Percentiles rank a stretch among this genome's conserved stretches.
Conservation (phyloP, 2,888 invertebrate genomes). For the Cantharis rufa region DNA sequence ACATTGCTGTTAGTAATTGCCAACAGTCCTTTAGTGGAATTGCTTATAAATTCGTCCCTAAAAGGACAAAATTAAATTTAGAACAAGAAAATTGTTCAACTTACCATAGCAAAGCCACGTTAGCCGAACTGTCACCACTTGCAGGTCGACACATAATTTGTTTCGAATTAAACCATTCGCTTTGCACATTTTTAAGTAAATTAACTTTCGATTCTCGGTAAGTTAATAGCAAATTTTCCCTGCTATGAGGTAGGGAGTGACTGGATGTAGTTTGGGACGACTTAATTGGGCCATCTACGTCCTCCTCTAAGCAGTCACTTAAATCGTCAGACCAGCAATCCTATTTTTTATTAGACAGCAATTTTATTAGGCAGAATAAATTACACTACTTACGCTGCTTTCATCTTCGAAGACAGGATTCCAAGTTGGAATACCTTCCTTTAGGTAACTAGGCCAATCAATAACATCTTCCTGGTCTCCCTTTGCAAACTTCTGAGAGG, state of each 20-base stretch:
- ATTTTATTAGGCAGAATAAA: not conserved
- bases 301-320: not conserved
- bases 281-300: not conserved
- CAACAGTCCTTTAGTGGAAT: conserved; percentile 42
- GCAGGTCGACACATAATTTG: conserved; percentile 40
- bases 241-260: not conserved
- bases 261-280: not conserved
- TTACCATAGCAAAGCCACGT: conserved; percentile 49
- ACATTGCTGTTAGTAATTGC: conserved; percentile 40
- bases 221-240: not conserved
- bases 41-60: conserved; percentile 47
- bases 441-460: conserved; percentile 58
- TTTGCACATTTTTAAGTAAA: conserved; percentile 44
- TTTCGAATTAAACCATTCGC: conserved; percentile 46
- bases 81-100: not conserved
- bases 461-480: conserved; percentile 53
- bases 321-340: conserved; percentile 3
- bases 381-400: conserved; percentile 44
- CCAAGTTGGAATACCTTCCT: conserved; percentile 54
- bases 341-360: not conserved
- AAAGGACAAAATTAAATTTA: conserved; percentile 8
- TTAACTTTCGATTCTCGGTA: conserved; percentile 30
- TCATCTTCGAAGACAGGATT: conserved; percentile 47
- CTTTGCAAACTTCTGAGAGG: conserved; percentile 38
- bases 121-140: conserved; percentile 46